Conservation (phyloP, 2,113 vertebrate genomes). For the Cephalopterus ornatus region DNA sequence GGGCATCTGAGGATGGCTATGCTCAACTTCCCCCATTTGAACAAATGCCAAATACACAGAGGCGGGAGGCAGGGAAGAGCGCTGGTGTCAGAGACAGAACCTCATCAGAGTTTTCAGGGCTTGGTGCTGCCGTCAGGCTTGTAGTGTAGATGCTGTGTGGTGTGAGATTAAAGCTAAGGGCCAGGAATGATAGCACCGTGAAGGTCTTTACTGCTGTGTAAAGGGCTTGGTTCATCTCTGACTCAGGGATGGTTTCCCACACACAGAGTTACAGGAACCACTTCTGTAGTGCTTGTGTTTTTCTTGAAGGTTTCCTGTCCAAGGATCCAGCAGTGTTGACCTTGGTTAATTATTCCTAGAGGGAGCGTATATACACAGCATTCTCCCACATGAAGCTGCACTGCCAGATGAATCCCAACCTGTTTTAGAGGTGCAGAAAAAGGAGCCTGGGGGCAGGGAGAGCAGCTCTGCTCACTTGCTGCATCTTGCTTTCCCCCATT, state of each 20-base stretch:
- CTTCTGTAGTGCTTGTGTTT: not conserved
- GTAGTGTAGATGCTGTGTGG: not conserved
- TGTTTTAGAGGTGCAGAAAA: not conserved
- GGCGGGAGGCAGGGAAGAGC: not conserved
- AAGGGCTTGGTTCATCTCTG: not conserved
- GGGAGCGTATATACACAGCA: not conserved
- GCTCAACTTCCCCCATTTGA: not conserved
- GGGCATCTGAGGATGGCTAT: not conserved
- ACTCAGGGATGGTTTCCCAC: not conserved
- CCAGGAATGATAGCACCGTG: not conserved
- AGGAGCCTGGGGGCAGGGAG: not conserved
- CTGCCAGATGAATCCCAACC: not conserved
- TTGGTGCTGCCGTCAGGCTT: not conserved
- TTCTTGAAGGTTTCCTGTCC: not conserved
- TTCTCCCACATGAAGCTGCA: not conserved
- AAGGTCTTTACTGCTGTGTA: not conserved
- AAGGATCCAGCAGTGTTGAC: not conserved
- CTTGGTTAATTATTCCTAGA: conserved; percentile 1
- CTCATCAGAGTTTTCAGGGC: not conserved
- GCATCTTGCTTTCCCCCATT: not conserved
- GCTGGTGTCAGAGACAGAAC: not conserved
- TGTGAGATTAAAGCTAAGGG: not conserved
- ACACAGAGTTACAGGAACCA: not conserved
- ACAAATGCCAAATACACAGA: not conserved
- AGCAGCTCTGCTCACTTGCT: not conserved